Conservation (phyloP, 2,113 vertebrate genomes). For the Lepus europaeus region DNA sequence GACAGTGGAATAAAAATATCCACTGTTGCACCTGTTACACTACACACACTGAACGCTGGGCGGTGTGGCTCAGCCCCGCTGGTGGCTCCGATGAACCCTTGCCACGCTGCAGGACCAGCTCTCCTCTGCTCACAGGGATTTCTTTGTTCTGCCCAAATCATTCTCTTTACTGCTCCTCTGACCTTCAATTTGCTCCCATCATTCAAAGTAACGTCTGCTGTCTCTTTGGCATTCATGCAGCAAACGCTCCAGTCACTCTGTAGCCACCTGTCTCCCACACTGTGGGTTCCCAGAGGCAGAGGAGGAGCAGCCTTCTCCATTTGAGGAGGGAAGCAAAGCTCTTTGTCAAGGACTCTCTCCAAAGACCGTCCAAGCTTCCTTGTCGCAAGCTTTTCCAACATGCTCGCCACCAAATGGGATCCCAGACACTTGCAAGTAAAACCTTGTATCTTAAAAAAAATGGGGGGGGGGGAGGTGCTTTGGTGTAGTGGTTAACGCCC, state of each 20-base stretch:
- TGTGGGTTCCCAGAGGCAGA: background rate
- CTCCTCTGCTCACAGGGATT: background rate
- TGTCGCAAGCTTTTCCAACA: background rate
- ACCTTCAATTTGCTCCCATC: conserved; percentile 41
- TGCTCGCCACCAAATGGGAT: background rate
- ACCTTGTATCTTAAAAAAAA: no score
- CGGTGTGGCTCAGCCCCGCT: background rate
- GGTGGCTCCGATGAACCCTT: background rate
- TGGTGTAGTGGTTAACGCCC: no score
- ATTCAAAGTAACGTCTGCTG: conserved; percentile 25
- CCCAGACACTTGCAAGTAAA: background rate
- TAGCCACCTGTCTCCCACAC: background rate
- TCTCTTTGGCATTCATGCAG: conserved; percentile 8
- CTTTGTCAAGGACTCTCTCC: background rate
- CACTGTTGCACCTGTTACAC: no score
- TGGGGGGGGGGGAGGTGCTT: no score
- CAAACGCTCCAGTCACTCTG: background rate
- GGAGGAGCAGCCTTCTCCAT: background rate
- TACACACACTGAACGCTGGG: background rate
- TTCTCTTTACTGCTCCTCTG: background rate
- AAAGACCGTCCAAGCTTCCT: background rate
- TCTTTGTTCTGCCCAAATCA: background rate
- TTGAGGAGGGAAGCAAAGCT: background rate
- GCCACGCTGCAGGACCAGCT: background rate
- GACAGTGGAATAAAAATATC: background rate